Evolutionary conservation across 2,888 invertebrate species (phyloP), one percentile per base, ranked within the genome.

Genomic region (Hirudinaria manillensis): DNA sequence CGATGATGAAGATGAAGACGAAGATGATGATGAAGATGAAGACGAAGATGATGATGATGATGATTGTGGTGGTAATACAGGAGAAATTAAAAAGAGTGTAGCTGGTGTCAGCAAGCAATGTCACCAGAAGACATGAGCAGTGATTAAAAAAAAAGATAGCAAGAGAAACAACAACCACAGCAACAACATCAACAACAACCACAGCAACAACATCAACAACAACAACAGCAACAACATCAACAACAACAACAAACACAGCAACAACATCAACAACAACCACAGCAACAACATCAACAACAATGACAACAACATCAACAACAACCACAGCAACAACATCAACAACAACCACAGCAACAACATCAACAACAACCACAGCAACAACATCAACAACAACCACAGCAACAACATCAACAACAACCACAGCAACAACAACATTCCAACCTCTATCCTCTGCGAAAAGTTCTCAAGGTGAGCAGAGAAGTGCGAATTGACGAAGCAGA

Each of bases 401-500:
- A 7, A 27, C 66, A 74, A 67, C 19, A 13, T 19, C 19, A 51
- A 19, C 32, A 27, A 45, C 45, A n/a, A 32, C 10, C 19, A 21
- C 4, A 24, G 34, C 74, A n/a, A 6, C n/a, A 0, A 38, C n/a
- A 53, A 53, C n/a, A 7, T 24, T 24, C 67, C 19, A 34, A 86
- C 86, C 79, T 90, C 89, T 75, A 96, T 89, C 76, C 96, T 88
- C 80, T 93, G 93, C n/a, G 90, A 89, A 73, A 93, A 86, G 79
- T 91, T 88, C 80, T 92, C 89, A 83, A 93, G 93, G 83, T 96
- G 95, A 3, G 96, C 93, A 2, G 94, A 91, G 80, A 97, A 86
- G 86, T 97, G 96, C 70, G 92, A 89, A 84, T 94, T 95, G 13
- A 96, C 91, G 75, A 95, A 89, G 82, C 94, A 92, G 73, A 95